Percentiles rank a stretch among this genome's conserved stretches.
Conservation (phyloP, 2,888 invertebrate species). For the Stegophylla sp. region DNA sequence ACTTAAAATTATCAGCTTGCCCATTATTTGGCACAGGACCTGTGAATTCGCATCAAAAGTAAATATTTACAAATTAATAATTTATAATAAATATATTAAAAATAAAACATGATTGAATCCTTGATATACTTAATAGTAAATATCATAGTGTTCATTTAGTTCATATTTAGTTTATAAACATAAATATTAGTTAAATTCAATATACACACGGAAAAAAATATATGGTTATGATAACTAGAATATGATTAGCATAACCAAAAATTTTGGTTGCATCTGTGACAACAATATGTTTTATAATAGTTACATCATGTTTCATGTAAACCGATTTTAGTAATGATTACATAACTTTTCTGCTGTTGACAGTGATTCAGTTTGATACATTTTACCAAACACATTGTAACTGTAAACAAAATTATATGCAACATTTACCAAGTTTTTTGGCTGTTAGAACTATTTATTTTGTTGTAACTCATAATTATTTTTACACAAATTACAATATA, state of each 20-base stretch:
- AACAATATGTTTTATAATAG: not conserved
- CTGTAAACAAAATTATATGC: not conserved
- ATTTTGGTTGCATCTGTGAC: not conserved
- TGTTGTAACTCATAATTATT: not conserved
- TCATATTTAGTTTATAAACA: no score
- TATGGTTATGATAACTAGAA: not conserved
- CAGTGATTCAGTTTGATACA: not conserved
- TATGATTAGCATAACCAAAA: not conserved
- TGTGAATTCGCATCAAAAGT: no score
- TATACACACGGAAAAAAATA: constrained; percentile 5
- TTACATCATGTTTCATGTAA: not conserved
- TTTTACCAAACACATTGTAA: not conserved
- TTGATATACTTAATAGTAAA: no score
- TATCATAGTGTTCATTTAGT: no score
- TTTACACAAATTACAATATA: not conserved
- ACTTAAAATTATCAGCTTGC: no score
- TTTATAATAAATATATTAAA: no score
- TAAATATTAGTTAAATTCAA: no score
- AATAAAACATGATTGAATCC: no score
- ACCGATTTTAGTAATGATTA: not conserved
- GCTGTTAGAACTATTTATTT: not conserved
- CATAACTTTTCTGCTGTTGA: not conserved
- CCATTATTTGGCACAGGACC: no score
- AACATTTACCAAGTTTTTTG: not conserved
- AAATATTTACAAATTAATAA: no score